Evolutionary conservation across 2,888 invertebrate species (phyloP).

Genomic region (Lycaena phlaeas): DNA sequence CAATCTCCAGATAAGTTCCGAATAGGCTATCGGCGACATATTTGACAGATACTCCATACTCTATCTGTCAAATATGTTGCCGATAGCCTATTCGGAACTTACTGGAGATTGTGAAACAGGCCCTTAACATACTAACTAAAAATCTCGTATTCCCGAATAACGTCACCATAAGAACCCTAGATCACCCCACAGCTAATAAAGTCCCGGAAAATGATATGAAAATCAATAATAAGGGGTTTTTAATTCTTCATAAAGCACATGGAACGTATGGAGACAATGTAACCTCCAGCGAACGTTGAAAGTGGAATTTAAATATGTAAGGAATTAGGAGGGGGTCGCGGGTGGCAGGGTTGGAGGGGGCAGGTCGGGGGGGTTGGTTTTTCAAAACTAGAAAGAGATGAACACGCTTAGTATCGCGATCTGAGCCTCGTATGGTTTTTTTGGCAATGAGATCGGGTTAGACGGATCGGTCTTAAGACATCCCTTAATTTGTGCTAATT

Average conservation of each 20-base stretch:
- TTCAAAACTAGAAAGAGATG: slow-evolving; percentile 74
- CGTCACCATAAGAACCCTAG: too few species aligned
- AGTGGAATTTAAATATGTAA: slow-evolving; percentile 73
- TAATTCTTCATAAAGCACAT: slow-evolving; percentile 43
- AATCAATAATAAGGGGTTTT: slow-evolving; percentile 5
- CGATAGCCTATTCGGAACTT: too few species aligned
- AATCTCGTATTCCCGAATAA: too few species aligned
- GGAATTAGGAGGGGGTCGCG: slow-evolving; percentile 61
- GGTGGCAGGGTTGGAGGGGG: slow-evolving; percentile 18
- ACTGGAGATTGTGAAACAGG: too few species aligned
- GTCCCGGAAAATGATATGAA: background rate
- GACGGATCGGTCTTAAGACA: slow-evolving; percentile 38
- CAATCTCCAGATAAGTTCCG: too few species aligned
- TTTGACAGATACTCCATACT: too few species aligned
- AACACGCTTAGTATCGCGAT: slow-evolving; percentile 72
- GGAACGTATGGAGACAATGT: slow-evolving; percentile 60
- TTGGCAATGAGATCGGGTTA: slow-evolving; percentile 22
- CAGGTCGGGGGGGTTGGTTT: slow-evolving; percentile 40
- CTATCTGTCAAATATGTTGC: too few species aligned
- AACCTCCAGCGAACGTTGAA: slow-evolving; percentile 54
- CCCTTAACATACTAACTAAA: too few species aligned
- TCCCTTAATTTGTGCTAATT: too few species aligned
- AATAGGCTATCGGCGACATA: too few species aligned
- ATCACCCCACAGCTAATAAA: slow-evolving; percentile 5
- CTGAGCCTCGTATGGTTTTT: slow-evolving; percentile 34